phyloP scores from a whole-genome alignment of 2,888 invertebrate species.

The Drosophila nigricruria region DNA sequence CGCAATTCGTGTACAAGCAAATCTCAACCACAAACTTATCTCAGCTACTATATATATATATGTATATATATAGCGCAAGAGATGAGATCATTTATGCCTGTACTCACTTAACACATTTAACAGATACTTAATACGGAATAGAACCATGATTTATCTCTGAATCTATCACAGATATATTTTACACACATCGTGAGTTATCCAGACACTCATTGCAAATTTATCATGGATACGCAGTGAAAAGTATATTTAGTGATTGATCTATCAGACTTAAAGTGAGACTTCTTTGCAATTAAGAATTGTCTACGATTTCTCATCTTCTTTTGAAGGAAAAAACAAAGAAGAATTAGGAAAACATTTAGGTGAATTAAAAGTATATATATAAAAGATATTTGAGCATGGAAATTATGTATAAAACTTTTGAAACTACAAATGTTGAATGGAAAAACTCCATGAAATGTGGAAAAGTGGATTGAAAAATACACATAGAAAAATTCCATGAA shows the following conservation, averaged over 20 bases:
- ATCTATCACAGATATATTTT: background rate
- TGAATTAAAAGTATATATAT: background rate
- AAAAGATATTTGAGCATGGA: background rate
- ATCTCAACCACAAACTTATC: background rate
- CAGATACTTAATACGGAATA: background rate
- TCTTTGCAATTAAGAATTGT: background rate
- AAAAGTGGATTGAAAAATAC: too few species aligned
- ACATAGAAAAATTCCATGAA: too few species aligned
- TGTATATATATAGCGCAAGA: background rate
- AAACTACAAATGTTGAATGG: too few species aligned
- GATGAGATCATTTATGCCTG: background rate
- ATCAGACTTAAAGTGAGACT: too few species aligned
- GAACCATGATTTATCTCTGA: background rate
- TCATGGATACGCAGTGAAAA: background rate
- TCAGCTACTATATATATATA: background rate
- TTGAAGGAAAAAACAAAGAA: background rate
- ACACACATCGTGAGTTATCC: background rate
- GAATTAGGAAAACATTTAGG: background rate
- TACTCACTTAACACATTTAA: background rate
- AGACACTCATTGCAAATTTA: background rate
- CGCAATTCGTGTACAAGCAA: too few species aligned
- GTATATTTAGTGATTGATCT: conserved; percentile 1
- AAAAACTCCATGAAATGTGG: too few species aligned
- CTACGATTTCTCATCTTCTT: conserved; percentile 2
- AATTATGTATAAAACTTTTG: too few species aligned